Conservation (phyloP, 1,140 invertebrate genomes). For the Zaprionus lachaisei region DNA sequence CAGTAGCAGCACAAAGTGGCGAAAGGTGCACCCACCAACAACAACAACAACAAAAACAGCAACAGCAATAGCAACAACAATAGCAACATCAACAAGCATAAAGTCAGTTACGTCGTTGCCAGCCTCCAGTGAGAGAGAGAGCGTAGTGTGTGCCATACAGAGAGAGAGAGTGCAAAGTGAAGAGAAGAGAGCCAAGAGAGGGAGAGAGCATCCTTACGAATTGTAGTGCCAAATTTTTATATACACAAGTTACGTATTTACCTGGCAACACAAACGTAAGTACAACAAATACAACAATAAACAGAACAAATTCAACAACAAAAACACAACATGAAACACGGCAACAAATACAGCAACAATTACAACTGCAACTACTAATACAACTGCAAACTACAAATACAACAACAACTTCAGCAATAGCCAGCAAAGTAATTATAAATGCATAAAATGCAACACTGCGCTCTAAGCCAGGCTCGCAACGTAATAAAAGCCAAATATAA, state of each 20-base stretch:
- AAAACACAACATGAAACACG: constrained; percentile 1
- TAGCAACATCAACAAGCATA: constrained; percentile 23
- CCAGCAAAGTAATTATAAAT: constrained; percentile 75
- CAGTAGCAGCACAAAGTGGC: constrained; percentile 57
- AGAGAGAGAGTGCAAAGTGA: constrained; percentile 7
- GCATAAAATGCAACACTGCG: constrained; percentile 69
- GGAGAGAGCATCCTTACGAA: constrained; percentile 33
- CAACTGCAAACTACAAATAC: constrained; percentile 1
- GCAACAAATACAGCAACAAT: constrained; percentile 2
- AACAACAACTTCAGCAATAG: constrained; percentile 25
- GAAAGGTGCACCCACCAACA: constrained; percentile 75
- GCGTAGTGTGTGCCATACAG: constrained; percentile 57
- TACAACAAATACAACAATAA: background rate
- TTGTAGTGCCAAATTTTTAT: constrained; percentile 70
- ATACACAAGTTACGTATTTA: constrained; percentile 38
- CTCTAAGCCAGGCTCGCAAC: constrained; percentile 43
- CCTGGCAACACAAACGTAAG: constrained; percentile 29
- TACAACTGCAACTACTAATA: background rate
- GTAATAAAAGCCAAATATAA: constrained; percentile 55
- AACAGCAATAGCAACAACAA: constrained; percentile 23
- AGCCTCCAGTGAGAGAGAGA: constrained; percentile 23
- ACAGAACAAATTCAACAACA: constrained; percentile 1
- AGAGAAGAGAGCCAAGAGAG: constrained; percentile 14
- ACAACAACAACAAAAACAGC: constrained; percentile 56
- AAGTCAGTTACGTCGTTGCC: constrained; percentile 31